Percentiles rank a stretch among this genome's conserved stretches.
These are phyloP conservation scores for Lutjanus argentimaculatus DNA, from an alignment of 2,797 vertebrate genomes.

Conservation along the genomic window DNA sequence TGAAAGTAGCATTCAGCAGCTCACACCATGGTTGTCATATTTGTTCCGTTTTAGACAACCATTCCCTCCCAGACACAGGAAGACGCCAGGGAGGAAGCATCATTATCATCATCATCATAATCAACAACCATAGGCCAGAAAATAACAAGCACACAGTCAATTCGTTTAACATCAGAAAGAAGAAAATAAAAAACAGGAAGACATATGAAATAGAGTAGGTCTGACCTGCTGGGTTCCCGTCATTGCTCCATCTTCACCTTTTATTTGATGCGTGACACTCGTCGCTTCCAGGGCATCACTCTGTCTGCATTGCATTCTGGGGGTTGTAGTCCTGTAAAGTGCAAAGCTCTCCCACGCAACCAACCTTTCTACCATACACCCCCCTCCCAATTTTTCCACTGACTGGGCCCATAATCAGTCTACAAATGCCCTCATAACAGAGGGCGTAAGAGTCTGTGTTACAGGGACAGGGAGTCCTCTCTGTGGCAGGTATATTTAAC, in stretches of 20 bases:
- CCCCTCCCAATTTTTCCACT: conserved; percentile 61
- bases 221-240: conserved; percentile 99
- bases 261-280: conserved; percentile 90
- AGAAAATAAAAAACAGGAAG: conserved; percentile 89
- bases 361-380: conserved; percentile 87
- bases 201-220: conserved; percentile 99
- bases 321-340: conserved; percentile 97
- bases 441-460: conserved; percentile 74
- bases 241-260: conserved; percentile 96
- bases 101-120: conserved; percentile 78
- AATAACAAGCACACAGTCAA: conserved; percentile 92
- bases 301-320: conserved; percentile 86
- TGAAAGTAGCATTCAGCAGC: conserved; percentile 80
- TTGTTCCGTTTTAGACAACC: conserved; percentile 84
- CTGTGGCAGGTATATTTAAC: conserved; percentile 74
- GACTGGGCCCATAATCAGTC: conserved; percentile 73
- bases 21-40: conserved; percentile 84
- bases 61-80: conserved; percentile 80
- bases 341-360: conserved; percentile 97
- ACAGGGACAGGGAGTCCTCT: conserved; percentile 75
- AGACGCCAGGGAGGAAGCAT: conserved; percentile 82
- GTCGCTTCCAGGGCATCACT: conserved; percentile 87
- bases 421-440: conserved; percentile 69
- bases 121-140: conserved; percentile 85
- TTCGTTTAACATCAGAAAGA: conserved; percentile 86